These are phyloP conservation scores for Amazona guildingii DNA, from an alignment of 2,113 vertebrate species.

Conservation along the genomic window DNA sequence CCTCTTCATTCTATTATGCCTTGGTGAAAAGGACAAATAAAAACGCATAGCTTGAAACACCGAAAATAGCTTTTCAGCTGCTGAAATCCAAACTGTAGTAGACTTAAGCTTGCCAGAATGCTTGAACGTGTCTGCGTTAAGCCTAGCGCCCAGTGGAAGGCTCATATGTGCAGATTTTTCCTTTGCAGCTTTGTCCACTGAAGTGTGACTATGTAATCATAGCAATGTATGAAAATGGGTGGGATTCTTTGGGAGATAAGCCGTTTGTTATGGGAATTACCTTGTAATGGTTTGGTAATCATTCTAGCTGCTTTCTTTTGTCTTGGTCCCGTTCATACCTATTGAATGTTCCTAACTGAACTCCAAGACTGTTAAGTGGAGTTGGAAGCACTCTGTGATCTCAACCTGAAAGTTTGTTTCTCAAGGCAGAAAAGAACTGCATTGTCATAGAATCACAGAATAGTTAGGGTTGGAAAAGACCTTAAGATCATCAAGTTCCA, in stretches of 20 bases:
- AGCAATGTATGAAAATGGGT: neutral
- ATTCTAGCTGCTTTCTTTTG: neutral
- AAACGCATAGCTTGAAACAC: neutral
- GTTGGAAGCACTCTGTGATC: neutral
- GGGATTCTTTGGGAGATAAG: neutral
- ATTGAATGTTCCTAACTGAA: neutral
- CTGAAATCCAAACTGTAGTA: neutral
- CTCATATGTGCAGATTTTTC: neutral
- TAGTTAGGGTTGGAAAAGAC: too few relatives aligned
- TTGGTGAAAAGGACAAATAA: neutral
- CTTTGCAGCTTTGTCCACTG: neutral
- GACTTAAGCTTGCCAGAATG: neutral
- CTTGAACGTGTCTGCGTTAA: rapidly evolving
- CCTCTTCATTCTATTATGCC: neutral
- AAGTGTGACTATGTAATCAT: neutral
- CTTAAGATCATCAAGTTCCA: too few relatives aligned
- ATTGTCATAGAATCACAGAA: neutral
- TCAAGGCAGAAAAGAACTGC: neutral
- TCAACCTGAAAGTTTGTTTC: neutral
- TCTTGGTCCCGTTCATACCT: neutral
- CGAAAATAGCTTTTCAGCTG: neutral
- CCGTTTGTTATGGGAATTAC: neutral
- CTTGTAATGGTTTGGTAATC: neutral
- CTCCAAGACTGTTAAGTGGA: neutral
- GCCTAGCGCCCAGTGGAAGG: rapidly evolving